Percentiles rank a stretch among this genome's conserved stretches.
These are phyloP conservation scores for Sigmodon hispidus DNA, from an alignment of 2,113 vertebrate genomes.

Conservation along the genomic window DNA sequence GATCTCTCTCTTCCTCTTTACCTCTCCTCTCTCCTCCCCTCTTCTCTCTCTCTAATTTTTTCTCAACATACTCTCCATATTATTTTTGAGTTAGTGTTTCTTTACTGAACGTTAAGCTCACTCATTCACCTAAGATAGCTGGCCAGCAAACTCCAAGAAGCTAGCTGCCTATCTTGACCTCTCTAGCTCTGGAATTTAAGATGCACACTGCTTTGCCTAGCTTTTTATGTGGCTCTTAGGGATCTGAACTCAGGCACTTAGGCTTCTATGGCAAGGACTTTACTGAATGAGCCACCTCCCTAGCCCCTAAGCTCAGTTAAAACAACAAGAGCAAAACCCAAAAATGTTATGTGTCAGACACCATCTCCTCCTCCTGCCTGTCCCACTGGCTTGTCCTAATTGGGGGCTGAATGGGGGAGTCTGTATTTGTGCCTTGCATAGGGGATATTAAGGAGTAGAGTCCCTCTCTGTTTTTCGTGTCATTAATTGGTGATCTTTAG, in stretches of 20 bases:
- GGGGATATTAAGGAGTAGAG: constrained; percentile 80
- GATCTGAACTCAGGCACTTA: not conserved
- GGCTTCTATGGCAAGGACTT: not conserved
- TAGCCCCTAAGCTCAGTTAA: not conserved
- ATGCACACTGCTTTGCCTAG: too few relatives aligned
- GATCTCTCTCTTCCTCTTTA: not conserved
- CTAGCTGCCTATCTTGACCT: not conserved
- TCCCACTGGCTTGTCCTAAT: constrained; percentile 16
- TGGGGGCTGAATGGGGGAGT: constrained; percentile 50
- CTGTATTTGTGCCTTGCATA: not conserved
- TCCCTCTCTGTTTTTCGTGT: constrained; percentile 82
- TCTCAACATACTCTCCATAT: not conserved
- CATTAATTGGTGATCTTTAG: constrained; percentile 86
- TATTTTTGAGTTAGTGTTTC: not conserved
- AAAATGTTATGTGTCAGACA: not conserved
- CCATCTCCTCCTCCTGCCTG: not conserved
- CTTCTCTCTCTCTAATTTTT: not conserved
- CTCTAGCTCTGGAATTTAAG: not conserved
- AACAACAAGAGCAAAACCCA: not conserved
- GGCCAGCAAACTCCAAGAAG: not conserved
- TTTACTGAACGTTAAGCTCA: not conserved
- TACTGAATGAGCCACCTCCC: not conserved
- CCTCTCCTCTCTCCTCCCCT: not conserved
- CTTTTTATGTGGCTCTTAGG: not conserved
- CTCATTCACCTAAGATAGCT: not conserved